Conservation (phyloP, 2,888 invertebrate genomes). For the Callosobruchus maculatus region DNA sequence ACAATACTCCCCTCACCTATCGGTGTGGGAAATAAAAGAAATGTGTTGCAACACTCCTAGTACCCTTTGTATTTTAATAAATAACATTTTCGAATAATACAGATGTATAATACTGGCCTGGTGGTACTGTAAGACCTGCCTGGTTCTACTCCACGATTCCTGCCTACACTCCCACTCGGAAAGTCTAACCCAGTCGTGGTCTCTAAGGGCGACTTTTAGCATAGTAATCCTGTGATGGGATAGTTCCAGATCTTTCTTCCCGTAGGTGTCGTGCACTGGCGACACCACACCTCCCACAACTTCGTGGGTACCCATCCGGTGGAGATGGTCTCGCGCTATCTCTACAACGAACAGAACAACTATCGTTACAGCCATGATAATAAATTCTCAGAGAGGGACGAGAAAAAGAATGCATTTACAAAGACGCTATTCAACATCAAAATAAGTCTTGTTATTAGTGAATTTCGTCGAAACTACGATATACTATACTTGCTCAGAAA, state of each 20-base stretch:
- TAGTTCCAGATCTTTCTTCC: constrained; percentile 78
- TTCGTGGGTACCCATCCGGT: constrained; percentile 66
- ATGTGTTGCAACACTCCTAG: too few relatives aligned
- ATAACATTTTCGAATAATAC: too few relatives aligned
- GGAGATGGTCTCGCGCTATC: constrained; percentile 83
- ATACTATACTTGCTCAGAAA: too few relatives aligned
- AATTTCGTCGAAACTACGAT: too few relatives aligned
- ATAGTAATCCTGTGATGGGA: constrained; percentile 77
- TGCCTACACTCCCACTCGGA: constrained; percentile 85
- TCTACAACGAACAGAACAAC: constrained; percentile 58
- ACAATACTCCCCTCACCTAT: too few relatives aligned
- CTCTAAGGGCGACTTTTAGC: constrained; percentile 74
- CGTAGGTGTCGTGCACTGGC: constrained; percentile 91
- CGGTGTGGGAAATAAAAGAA: too few relatives aligned
- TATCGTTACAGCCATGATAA: neutral
- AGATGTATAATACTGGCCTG: constrained; percentile 60
- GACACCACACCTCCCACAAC: constrained; percentile 94
- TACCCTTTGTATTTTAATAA: too few relatives aligned
- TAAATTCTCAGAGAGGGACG: too few relatives aligned
- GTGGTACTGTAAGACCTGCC: constrained; percentile 74
- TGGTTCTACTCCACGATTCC: constrained; percentile 77
- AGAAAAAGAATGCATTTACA: too few relatives aligned
- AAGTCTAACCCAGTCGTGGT: constrained; percentile 80
- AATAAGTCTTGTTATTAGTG: too few relatives aligned
- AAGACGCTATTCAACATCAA: too few relatives aligned